phyloP scores from a whole-genome alignment of 2,113 vertebrate species.

The Oreotrochilus melanogaster region DNA sequence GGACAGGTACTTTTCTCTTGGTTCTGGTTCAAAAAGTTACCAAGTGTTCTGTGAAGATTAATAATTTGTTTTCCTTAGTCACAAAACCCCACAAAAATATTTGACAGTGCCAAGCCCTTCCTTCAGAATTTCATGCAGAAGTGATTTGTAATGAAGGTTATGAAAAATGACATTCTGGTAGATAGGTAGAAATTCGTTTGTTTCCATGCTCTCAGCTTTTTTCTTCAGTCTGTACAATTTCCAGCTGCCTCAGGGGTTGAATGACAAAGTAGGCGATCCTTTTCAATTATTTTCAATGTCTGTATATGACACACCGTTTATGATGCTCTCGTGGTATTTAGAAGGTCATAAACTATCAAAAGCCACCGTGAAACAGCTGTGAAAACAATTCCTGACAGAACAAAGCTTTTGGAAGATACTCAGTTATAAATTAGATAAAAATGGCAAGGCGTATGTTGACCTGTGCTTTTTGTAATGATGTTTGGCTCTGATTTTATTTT shows the following conservation, averaged over 20 bases:
- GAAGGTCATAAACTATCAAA: slow-evolving; percentile 52
- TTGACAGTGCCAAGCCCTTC: neutral
- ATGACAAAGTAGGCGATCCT: slow-evolving; percentile 33
- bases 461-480: neutral
- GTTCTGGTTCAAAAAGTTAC: slow-evolving; percentile 3
- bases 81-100: neutral
- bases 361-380: neutral
- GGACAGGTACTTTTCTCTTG: neutral
- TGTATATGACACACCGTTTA: slow-evolving; percentile 13
- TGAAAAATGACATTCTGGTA: slow-evolving; percentile 24
- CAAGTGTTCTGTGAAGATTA: slow-evolving; percentile 8
- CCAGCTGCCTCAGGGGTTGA: neutral
- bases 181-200: slow-evolving; percentile 32
- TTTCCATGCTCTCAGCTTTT: neutral
- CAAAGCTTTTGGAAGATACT: slow-evolving; percentile 41
- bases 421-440: slow-evolving; percentile 63
- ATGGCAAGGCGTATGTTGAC: neutral
- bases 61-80: slow-evolving; percentile 26
- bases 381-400: slow-evolving; percentile 51
- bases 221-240: slow-evolving; percentile 50
- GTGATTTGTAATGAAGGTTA: slow-evolving; percentile 27
- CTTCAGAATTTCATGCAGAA: slow-evolving; percentile 14
- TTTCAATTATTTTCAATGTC: slow-evolving; percentile 46
- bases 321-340: slow-evolving; percentile 59
- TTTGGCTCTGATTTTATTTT: slow-evolving; percentile 55